These are phyloP conservation scores for Lordiphosa andalusiaca DNA, from an alignment of 2,888 invertebrate genomes.

Conservation along the genomic window DNA sequence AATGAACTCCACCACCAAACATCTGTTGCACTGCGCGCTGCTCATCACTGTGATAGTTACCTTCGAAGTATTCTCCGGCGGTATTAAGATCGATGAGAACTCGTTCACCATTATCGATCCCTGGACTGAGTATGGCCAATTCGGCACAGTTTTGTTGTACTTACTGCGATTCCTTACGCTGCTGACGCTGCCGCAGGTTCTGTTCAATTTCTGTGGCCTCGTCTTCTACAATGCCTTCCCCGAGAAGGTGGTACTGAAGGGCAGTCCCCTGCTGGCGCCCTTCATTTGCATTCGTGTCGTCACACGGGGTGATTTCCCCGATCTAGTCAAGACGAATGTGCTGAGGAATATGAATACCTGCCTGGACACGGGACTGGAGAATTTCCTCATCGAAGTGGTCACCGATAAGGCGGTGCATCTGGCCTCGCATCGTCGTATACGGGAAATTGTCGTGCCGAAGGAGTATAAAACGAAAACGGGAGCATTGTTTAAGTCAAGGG, in stretches of 20 bases:
- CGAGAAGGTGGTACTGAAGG: conserved; percentile 92
- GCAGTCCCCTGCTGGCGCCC: conserved; percentile 94
- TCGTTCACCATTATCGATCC: conserved; percentile 85
- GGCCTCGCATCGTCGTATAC: conserved; percentile 88
- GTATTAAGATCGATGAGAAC: conserved; percentile 83
- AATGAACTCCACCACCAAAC: conserved; percentile 83
- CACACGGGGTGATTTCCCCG: conserved; percentile 95
- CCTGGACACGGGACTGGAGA: conserved; percentile 93
- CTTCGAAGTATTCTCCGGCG: conserved; percentile 87
- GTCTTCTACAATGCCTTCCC: conserved; percentile 96
- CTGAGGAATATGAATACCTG: conserved; percentile 92
- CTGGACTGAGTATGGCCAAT: conserved; percentile 89
- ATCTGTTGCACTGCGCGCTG: conserved; percentile 89
- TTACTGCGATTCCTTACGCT: conserved; percentile 89
- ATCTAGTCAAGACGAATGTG: conserved; percentile 93
- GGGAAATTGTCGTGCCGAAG: conserved; percentile 93
- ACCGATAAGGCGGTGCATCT: conserved; percentile 92
- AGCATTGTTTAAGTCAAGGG: conserved; percentile 95
- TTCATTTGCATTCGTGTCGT: conserved; percentile 97
- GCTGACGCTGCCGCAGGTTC: conserved; percentile 92
- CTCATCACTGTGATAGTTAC: conserved; percentile 87
- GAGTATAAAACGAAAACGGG: conserved; percentile 93
- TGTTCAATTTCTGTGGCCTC: conserved; percentile 91
- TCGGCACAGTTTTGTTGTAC: conserved; percentile 88
- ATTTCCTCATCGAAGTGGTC: conserved; percentile 97